These are phyloP conservation scores for Eclectus roratus DNA, from an alignment of 2,113 vertebrate species.

Conservation along the genomic window DNA sequence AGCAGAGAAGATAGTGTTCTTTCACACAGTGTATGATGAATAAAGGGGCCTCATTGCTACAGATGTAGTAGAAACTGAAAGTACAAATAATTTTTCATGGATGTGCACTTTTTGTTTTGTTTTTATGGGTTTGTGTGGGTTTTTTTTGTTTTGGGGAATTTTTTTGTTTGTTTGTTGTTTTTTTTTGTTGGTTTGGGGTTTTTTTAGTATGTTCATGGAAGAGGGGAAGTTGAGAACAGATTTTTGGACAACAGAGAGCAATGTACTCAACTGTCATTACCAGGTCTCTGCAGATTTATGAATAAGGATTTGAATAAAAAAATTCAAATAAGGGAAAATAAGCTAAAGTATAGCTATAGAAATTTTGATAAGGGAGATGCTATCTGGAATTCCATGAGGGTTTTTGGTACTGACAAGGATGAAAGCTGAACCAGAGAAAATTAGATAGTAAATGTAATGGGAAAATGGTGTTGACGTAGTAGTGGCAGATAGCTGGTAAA, in stretches of 20 bases:
- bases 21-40: neutral
- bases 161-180: neutral
- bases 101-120: neutral
- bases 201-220: neutral
- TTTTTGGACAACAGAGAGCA: neutral
- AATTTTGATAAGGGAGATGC: neutral
- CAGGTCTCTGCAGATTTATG: neutral
- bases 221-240: neutral
- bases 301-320: neutral
- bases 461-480: neutral
- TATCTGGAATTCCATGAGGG: neutral
- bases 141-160: neutral
- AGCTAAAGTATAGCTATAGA: neutral
- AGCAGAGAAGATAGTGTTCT: neutral
- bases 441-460: neutral
- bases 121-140: neutral
- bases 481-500: neutral
- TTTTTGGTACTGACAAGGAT: neutral
- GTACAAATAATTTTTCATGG: neutral
- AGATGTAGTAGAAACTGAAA: neutral
- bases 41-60: neutral
- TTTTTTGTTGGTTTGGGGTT: neutral
- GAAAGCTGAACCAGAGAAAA: neutral
- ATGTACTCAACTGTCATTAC: neutral
- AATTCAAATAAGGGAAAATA: neutral